These are phyloP conservation scores for Osmerus eperlanus DNA, from an alignment of 2,113 vertebrate genomes.

Conservation along the genomic window DNA sequence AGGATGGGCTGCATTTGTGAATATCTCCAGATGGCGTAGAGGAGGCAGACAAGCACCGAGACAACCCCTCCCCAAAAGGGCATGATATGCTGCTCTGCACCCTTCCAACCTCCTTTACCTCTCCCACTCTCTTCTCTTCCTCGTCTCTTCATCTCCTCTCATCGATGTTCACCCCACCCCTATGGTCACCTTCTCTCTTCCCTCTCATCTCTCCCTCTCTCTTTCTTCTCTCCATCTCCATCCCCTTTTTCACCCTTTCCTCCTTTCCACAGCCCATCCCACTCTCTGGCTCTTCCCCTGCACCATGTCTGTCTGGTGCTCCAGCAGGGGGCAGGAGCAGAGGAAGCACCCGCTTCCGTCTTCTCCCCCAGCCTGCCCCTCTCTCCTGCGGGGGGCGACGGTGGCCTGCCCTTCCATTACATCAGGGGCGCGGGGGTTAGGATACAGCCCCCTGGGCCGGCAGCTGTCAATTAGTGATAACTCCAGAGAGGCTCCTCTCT, in stretches of 20 bases:
- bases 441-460: slow-evolving; percentile 92
- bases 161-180: slow-evolving; percentile 10
- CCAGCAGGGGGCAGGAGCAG: slow-evolving; percentile 67
- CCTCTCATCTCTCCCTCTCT: slow-evolving; percentile 9
- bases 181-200: not conserved
- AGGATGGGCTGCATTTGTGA: slow-evolving; percentile 72
- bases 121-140: not conserved
- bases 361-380: slow-evolving; percentile 60
- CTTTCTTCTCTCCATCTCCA: slow-evolving; percentile 37
- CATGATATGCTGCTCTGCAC: slow-evolving; percentile 7
- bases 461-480: slow-evolving; percentile 99
- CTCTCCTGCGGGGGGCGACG: slow-evolving; percentile 75
- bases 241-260: slow-evolving; percentile 3
- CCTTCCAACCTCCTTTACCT: slow-evolving; percentile 37
- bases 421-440: slow-evolving; percentile 86
- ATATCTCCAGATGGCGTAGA: slow-evolving; percentile 88
- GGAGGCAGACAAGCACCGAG: slow-evolving; percentile 73
- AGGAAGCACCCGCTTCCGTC: slow-evolving; percentile 67
- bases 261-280: slow-evolving; percentile 1
- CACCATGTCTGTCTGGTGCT: slow-evolving; percentile 44
- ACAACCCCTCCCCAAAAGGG: slow-evolving; percentile 64
- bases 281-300: slow-evolving; percentile 23
- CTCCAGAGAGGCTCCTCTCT: slow-evolving; percentile 62
- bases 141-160: slow-evolving; percentile 13
- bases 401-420: slow-evolving; percentile 90